Evolutionary conservation across 2,113 vertebrate species (phyloP).

Genomic region (Scortum barcoo): DNA sequence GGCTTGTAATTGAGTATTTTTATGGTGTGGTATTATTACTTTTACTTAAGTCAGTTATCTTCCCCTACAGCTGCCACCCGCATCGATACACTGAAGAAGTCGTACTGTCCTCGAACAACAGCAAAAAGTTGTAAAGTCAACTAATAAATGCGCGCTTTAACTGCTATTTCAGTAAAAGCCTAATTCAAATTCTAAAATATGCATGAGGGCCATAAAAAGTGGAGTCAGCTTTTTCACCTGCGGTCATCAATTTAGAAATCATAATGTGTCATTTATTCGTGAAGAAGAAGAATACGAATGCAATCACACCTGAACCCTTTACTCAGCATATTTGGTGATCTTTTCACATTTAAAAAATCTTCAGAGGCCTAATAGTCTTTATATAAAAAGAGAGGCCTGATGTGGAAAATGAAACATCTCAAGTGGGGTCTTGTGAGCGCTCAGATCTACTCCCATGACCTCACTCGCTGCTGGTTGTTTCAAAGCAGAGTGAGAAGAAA

Average conservation of each 20-base stretch:
- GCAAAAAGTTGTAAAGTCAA: constrained; percentile 24
- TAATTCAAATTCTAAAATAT: constrained; percentile 57
- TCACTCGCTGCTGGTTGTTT: constrained; percentile 40
- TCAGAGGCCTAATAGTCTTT: background rate
- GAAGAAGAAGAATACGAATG: constrained; percentile 12
- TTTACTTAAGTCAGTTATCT: background rate
- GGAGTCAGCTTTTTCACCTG: constrained; percentile 33
- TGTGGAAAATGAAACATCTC: constrained; percentile 25
- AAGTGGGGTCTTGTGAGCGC: constrained; percentile 31
- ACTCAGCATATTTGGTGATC: background rate
- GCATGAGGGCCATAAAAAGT: constrained; percentile 47
- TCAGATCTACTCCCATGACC: constrained; percentile 61
- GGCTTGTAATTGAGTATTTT: background rate
- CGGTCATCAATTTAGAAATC: constrained; percentile 47
- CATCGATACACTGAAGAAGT: background rate
- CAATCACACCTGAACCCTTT: constrained; percentile 14
- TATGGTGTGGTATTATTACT: background rate
- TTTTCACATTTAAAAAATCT: background rate
- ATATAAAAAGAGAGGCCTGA: background rate
- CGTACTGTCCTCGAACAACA: constrained; percentile 12
- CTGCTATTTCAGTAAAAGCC: constrained; percentile 35
- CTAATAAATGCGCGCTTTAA: constrained; percentile 30
- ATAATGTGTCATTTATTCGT: constrained; percentile 28
- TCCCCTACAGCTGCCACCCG: background rate
- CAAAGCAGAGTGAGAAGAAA: constrained; percentile 33